Base-by-base conservation (phyloP, 1,140 invertebrate species). In the Belonocnema kinseyi region DNA sequence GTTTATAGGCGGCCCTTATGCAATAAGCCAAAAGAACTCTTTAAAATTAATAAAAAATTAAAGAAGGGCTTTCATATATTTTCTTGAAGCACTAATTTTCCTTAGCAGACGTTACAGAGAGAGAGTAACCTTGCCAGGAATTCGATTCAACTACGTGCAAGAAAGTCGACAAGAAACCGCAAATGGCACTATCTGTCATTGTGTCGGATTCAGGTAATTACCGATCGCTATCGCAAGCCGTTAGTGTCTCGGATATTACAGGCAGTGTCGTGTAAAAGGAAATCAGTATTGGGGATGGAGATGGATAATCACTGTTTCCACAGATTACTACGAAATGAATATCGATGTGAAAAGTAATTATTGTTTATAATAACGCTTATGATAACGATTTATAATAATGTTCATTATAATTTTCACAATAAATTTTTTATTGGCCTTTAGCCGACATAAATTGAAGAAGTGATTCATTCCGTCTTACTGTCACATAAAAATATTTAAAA, bases 151-250 rank as follows among this genome's bases (percentile, higher is more conserved):
- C 26, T 33, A 66, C 61, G 61, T 66, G 61, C 26, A 66, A 66
- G 61, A 40, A 66, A 66, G 61, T 33, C 40, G 26, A 33, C 61
- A 66, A 66, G 26, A 66, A 66, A n/a, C 61, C 61, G 61, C 61
- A 66, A 66, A 66, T 66, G 33, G 33, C 61, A 66, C 61, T 12
- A 66, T 66, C 61, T 40, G 61, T 66, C 61, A 66, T 66, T 66
- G 61, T 66, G 61, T 66, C 61, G 61, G 61, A 66, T 66, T 66
- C 61, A 66, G 61, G 61, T 66, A 66, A 66, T 66, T 66, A 66
- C 61, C 61, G 61, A 66, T 46, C 61, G 3, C 61, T 66, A 66
- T 66, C 61, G 61, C 61, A 66, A 66, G 61, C 61, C 26, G 61
- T 66, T 66, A 40, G 61, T 66, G 61, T 66, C 61, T 66, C 61